Base-by-base conservation (phyloP, 2,888 invertebrate genomes). In the Pharmacophagus antenor region DNA sequence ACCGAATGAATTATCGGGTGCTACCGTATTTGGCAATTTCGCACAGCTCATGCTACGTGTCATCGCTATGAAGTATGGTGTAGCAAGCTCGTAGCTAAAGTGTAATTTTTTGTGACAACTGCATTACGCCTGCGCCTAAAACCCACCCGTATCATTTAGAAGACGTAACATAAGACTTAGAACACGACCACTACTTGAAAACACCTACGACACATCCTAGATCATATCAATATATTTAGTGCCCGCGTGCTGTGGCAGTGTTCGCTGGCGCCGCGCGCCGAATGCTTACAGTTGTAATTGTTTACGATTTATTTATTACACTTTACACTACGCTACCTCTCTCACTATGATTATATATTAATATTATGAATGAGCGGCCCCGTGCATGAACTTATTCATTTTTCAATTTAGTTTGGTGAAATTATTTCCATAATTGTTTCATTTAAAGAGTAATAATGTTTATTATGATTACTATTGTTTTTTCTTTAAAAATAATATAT, bases 141-240 rank as follows among this genome's bases (percentile, higher is more conserved):
- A 63, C 64, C 65, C 71, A 53, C 56, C 65, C 56, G 62, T 63
- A 71, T 80, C 76, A 77, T 81, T 85, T 85, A 82, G 83, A 84
- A 87, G 87, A 88, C 87, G 72, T 84, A 88, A 88, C 86, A 81
- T 82, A 89, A 86, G 83, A 85, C 85, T 86, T 85, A 87, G 82
- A 84, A 88, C 82, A 89, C 85, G 84, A 88, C 82, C 79, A 85
- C 89, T 90, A 90, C 89, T 88, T 82, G 86, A 87, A 86, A 88
- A 88, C 88, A 89, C 77, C 89, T 89, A 89, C 88, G 79, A 83
- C 83, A 86, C 85, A 88, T 89, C 88, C 89, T 89, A 90, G 89
- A 90, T 89, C 89, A 90, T 90, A 90, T 90, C 81, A 88, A 89
- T 88, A 89, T 88, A 89, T 82, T 74, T 41, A 52, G 76, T 76